phyloP scores from a whole-genome alignment of 2,113 vertebrate genomes.

The Chloebia gouldiae region DNA sequence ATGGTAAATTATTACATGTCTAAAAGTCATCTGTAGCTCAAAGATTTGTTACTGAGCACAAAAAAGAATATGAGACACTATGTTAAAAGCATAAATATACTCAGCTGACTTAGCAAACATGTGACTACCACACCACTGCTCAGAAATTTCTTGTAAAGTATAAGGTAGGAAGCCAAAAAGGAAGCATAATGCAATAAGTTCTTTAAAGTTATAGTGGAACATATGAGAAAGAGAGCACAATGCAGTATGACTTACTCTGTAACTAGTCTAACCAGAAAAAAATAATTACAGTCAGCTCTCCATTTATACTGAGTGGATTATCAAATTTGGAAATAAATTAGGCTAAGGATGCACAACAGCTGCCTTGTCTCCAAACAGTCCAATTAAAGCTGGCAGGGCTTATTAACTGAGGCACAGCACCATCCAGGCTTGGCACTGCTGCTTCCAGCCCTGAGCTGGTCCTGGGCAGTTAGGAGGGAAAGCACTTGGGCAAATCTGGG shows the following conservation, averaged over 20 bases:
- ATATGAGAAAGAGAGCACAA: conserved; percentile 24
- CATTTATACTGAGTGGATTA: conserved; percentile 55
- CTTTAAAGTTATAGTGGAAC: conserved; percentile 34
- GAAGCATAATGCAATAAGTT: conserved; percentile 32
- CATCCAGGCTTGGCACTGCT: not conserved
- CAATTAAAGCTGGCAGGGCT: conserved; percentile 35
- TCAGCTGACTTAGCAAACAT: conserved; percentile 39
- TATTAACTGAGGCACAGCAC: not conserved
- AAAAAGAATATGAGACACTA: not conserved
- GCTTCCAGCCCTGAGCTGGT: not conserved
- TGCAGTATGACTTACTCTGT: conserved; percentile 3
- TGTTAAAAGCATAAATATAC: conserved; percentile 35
- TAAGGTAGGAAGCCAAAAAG: conserved; percentile 53
- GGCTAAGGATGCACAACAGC: conserved; percentile 26
- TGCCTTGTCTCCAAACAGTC: conserved; percentile 37
- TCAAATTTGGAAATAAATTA: conserved; percentile 61
- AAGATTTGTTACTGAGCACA: not conserved
- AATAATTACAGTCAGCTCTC: conserved; percentile 41
- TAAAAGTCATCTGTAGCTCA: not conserved
- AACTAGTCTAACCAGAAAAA: conserved; percentile 53
- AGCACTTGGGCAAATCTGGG: not conserved
- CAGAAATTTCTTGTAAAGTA: conserved; percentile 32
- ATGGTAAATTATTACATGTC: not conserved
- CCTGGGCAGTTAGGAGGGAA: not conserved
- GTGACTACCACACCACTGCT: conserved; percentile 15